phyloP scores from a whole-genome alignment of 2,113 vertebrate species.

The Telmatochromis sp. region DNA sequence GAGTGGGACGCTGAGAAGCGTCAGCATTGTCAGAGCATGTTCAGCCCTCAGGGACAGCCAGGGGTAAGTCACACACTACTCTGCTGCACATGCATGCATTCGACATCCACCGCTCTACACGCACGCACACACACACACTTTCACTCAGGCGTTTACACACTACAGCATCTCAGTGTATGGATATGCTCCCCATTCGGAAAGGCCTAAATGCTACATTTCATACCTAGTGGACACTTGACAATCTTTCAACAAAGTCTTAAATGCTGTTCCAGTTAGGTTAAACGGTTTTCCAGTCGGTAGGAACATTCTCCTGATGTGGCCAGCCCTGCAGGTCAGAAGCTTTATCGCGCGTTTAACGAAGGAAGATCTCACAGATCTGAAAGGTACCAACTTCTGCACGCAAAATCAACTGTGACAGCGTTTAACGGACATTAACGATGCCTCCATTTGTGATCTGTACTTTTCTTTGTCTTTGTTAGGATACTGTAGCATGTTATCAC shows the following conservation, averaged over 20 bases:
- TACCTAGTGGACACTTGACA: background rate
- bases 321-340: background rate
- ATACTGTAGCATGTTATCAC: background rate
- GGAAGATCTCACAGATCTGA: background rate
- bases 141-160: background rate
- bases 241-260: background rate
- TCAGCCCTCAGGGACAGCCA: constrained; percentile 43
- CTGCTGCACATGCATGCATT: constrained; percentile 7
- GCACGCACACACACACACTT: background rate
- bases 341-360: background rate
- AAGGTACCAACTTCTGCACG: background rate
- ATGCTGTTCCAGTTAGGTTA: background rate
- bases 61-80: constrained; percentile 63
- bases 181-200: background rate
- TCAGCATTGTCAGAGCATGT: constrained; percentile 38
- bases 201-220: background rate
- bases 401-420: background rate
- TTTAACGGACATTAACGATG: background rate
- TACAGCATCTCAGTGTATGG: background rate
- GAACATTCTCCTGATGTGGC: background rate
- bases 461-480: background rate
- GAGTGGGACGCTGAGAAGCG: constrained; percentile 29
- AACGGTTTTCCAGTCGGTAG: background rate
- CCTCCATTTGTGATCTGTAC: background rate
- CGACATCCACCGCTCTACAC: background rate